Evolutionary conservation across 2,888 invertebrate species (phyloP).

Genomic region (Euphydryas editha): DNA sequence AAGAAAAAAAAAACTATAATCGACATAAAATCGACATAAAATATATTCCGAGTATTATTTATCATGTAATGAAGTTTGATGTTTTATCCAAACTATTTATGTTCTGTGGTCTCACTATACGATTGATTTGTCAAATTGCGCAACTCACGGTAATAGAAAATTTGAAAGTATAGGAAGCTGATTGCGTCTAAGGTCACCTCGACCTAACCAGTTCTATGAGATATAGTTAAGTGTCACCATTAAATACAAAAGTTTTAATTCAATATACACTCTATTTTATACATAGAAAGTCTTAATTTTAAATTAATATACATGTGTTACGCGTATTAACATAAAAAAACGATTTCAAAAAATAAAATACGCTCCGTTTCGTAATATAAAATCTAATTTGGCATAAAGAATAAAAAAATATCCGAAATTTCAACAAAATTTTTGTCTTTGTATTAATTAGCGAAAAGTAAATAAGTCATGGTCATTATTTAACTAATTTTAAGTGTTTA

Average conservation of each 20-base stretch:
- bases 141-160: conserved; percentile 57
- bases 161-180: conserved; percentile 62
- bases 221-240: conserved; percentile 26
- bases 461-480: conserved; percentile 8
- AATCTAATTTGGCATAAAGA: conserved; percentile 5
- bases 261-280: conserved; percentile 24
- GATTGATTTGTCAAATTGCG: conserved; percentile 54
- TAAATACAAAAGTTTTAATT: conserved; percentile 13
- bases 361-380: background rate
- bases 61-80: too few species aligned
- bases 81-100: background rate
- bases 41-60: too few species aligned
- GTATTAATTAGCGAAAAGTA: background rate
- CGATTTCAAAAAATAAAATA: conserved; percentile 21
- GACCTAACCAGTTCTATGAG: conserved; percentile 29
- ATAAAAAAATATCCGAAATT: conserved; percentile 11
- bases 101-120: conserved; percentile 36
- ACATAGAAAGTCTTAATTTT: conserved; percentile 25
- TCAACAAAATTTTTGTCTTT: conserved; percentile 1
- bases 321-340: conserved; percentile 17
- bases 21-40: too few species aligned
- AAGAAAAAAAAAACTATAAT: too few species aligned
- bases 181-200: conserved; percentile 37
- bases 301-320: conserved; percentile 6
- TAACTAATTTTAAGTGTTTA: background rate